phyloP scores from a whole-genome alignment of 2,113 vertebrate genomes.

The Chaenocephalus aceratus region DNA sequence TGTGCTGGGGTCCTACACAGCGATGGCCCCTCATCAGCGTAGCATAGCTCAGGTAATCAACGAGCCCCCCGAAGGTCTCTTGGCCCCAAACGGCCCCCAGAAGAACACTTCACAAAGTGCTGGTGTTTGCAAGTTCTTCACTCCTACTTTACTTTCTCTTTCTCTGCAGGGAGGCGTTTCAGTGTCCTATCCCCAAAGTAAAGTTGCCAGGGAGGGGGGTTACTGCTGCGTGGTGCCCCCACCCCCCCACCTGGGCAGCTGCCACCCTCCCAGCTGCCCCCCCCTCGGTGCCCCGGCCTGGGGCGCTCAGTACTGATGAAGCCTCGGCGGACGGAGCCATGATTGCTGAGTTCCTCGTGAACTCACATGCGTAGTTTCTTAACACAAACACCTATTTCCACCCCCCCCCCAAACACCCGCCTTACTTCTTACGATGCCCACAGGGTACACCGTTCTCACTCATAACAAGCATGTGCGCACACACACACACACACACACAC shows the following conservation, averaged over 20 bases:
- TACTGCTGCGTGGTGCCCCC: constrained; percentile 93
- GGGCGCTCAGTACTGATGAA: constrained; percentile 90
- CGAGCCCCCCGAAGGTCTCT: constrained; percentile 27
- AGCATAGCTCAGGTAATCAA: constrained; percentile 77
- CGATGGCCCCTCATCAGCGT: constrained; percentile 89
- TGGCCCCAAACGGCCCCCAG: background rate
- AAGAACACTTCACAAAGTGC: constrained; percentile 37
- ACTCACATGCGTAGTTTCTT: constrained; percentile 33
- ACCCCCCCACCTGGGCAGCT: constrained; percentile 77
- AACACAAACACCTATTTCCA: constrained; percentile 40
- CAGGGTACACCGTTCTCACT: constrained; percentile 33
- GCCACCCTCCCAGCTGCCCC: constrained; percentile 89
- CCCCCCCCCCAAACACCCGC: constrained; percentile 16
- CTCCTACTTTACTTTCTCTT: constrained; percentile 9
- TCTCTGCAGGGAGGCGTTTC: constrained; percentile 61
- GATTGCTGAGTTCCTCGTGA: constrained; percentile 51
- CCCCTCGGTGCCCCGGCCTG: constrained; percentile 87
- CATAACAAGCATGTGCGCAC: constrained; percentile 45
- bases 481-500: constrained; percentile 12
- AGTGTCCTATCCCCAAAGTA: constrained; percentile 90
- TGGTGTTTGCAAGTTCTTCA: constrained; percentile 4
- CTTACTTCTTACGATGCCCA: constrained; percentile 33
- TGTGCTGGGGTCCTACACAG: constrained; percentile 90
- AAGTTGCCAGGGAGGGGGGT: constrained; percentile 89
- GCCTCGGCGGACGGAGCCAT: constrained; percentile 23